Base-by-base conservation (phyloP, 2,888 invertebrate genomes). In the Eilema depressum region DNA sequence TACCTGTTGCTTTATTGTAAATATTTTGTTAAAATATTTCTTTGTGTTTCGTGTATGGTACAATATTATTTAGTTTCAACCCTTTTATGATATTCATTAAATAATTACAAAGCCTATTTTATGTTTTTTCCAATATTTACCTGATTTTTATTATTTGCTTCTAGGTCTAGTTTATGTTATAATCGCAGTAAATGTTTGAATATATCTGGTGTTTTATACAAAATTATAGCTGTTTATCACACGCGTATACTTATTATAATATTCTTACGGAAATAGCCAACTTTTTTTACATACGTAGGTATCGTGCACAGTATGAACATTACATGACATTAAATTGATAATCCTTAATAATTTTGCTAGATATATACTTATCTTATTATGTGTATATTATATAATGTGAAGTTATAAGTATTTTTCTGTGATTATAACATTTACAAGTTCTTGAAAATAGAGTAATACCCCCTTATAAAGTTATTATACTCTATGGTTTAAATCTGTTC, bases 1-100 rank as follows among this genome's bases (percentile, higher is more conserved):
- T 94, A 93, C 88, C 89, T 90, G 92, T 94, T 94, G 92, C 92
- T 93, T 94, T 92, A 93, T 89, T 95, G 95, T 95, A 95, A 88
- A 94, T 94, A 93, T 91, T 94, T 93, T 94, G 93, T 94, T 94
- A 86, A 83, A 87, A 86, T 85, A 88, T 88, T 89, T 86, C 87
- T 87, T 91, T 93, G 90, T 92, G 90, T 93, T 93, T 91, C 87
- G 88, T 90, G 86, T 89, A 82, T 78, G 76, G 86, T 83, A 84
- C 79, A 87, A 87, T 88, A 85, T 84, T 89, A 83, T 85, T 83
- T 91, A 88, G 85, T 88, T 88, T 85, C 77, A 86, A 85, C 82
- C 82, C 83, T 84, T 88, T 87, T 85, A 88, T 87, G 86, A 87
- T 89, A 85, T 89, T 91, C 85, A 89, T 89, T 89, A 86, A 86